A percentile compares a stretch with the other conserved stretches of the same genome.
Evolutionary conservation across 2,888 invertebrate genomes (phyloP).

Genomic region (Lydus trimaculatus): DNA sequence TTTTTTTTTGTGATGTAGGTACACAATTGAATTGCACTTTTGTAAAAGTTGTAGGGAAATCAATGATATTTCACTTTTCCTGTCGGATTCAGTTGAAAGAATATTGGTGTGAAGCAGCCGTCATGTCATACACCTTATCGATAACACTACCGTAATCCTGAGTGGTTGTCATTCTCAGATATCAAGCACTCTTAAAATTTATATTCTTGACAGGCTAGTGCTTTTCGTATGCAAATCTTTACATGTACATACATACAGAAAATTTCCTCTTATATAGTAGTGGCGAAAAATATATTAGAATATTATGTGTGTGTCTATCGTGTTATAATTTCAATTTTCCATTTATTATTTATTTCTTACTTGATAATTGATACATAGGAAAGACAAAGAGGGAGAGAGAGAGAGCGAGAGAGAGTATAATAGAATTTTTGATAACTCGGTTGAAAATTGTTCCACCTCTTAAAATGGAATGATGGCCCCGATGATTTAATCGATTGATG

Average conservation of each 20-base stretch:
- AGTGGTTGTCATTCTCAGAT: constrained; percentile 22
- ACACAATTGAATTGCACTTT: background rate
- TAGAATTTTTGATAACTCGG: background rate
- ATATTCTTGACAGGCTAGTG: background rate
- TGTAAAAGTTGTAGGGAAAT: background rate
- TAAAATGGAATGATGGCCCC: constrained; percentile 6
- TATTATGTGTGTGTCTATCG: background rate
- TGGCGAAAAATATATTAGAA: background rate
- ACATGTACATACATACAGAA: background rate
- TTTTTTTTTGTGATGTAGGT: no score
- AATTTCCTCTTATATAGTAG: background rate
- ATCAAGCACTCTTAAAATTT: constrained; percentile 7
- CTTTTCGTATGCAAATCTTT: constrained; percentile 4
- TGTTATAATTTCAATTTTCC: background rate
- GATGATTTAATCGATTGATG: constrained; percentile 35
- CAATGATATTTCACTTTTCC: constrained; percentile 9
- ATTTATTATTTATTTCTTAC: background rate
- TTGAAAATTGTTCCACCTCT: background rate
- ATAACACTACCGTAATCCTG: constrained; percentile 11
- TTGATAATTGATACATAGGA: background rate
- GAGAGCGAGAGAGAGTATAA: background rate
- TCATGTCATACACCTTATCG: constrained; percentile 19
- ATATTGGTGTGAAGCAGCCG: constrained; percentile 6
- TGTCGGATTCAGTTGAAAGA: background rate
- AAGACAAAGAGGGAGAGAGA: background rate